Evolutionary conservation across 2,113 vertebrate genomes (phyloP).

Genomic region (Scolopax mira): DNA sequence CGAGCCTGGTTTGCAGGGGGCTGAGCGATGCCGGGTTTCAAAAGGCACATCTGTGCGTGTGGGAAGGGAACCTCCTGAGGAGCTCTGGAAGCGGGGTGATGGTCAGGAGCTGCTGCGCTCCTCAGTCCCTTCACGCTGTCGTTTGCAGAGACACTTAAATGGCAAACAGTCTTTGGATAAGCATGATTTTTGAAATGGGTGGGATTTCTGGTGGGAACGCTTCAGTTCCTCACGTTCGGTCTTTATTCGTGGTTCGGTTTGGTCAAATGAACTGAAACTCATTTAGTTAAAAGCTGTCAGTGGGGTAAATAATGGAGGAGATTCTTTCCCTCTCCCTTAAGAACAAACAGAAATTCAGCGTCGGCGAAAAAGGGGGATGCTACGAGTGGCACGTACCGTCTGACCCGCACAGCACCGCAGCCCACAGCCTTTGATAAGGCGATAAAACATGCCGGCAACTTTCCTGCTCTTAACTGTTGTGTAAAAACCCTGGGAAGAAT

Average conservation of each 20-base stretch:
- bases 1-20: neutral
- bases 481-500: neutral
- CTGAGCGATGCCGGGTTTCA: constrained; percentile 16
- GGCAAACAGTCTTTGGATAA: neutral
- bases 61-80: constrained; percentile 41
- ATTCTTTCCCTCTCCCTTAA: neutral
- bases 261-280: neutral
- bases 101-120: neutral
- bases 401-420: neutral
- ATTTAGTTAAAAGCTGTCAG: neutral
- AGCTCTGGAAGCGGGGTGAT: neutral
- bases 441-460: neutral
- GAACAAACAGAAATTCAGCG: neutral
- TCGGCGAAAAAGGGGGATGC: neutral
- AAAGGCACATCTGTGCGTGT: neutral
- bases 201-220: neutral
- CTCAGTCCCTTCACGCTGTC: neutral
- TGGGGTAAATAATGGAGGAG: neutral
- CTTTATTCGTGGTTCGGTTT: neutral
- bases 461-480: neutral
- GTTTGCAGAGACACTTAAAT: neutral
- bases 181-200: neutral
- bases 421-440: neutral
- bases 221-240: neutral
- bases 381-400: neutral